Conservation (phyloP, 2,888 invertebrate genomes). For the Nebria salina region DNA sequence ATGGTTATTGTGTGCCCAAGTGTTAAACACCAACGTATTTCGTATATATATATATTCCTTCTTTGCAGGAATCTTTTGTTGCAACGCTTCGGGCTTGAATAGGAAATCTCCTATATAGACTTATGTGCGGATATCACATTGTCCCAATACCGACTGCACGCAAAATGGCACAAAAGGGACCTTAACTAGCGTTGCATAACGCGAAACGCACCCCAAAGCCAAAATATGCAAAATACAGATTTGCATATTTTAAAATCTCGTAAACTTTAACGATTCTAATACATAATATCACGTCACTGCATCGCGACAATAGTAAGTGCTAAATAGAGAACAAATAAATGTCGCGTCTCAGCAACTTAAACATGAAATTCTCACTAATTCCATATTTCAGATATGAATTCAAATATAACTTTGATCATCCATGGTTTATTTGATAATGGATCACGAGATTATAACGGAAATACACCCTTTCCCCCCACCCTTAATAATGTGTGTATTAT, state of each 20-base stretch:
- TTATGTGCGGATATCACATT: not conserved
- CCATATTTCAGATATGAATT: not conserved
- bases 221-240: not conserved
- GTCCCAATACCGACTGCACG: not conserved
- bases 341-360: not conserved
- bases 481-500: too few relatives aligned
- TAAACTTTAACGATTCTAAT: not conserved
- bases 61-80: not conserved
- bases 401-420: not conserved
- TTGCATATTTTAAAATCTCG: not conserved
- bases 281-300: not conserved
- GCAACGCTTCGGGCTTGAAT: not conserved
- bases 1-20: conserved; percentile 1
- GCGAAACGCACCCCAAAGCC: not conserved
- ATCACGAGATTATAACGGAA: too few relatives aligned
- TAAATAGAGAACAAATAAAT: not conserved
- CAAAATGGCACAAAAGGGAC: not conserved
- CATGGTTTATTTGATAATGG: too few relatives aligned
- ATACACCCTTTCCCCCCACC: too few relatives aligned
- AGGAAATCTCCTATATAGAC: not conserved
- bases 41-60: not conserved
- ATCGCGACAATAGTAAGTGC: too few relatives aligned
- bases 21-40: not conserved
- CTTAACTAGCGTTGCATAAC: not conserved
- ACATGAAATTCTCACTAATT: not conserved